Base-by-base conservation (phyloP, 2,113 vertebrate species). In the Lonchura striata region DNA sequence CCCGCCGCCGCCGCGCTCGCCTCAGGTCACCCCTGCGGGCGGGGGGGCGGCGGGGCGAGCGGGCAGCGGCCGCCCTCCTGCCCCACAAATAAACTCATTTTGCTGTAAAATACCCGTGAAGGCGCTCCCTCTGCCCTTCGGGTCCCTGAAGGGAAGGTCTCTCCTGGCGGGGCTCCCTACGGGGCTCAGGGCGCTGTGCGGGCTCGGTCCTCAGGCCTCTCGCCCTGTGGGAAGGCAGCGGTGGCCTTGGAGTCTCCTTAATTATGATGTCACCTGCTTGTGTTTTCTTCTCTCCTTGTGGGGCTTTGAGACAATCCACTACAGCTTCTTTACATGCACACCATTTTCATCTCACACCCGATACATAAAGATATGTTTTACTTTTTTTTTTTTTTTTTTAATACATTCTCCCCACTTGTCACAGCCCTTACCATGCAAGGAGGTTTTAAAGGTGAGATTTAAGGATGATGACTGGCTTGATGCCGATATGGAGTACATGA, bases 341-440 rank as follows among this genome's bases (percentile, higher is more conserved):
- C 10, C 18, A 0, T 57, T 77, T 57, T 13, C 17, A 15, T 1
- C 0, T 63, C 3, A 0, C 13, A 2, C 35, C 30, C 1, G 2
- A 39, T 30, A 5, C 7, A 33, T 19, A 18, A 11, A 6, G 10
- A 19, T 15, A 6, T 25, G 21, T 41, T 9, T 9, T 61, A 19
- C 2, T 41, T 59, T 7, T 18, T 42, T 42, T 14, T n/a, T 42
- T 42, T 19, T 14, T 19, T 28, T 37, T 23, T 12, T 4, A 50
- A 11, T 18, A 5, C 4, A 2, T 17, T 12, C 7, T 52, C 11
- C 1, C 16, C 19, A 11, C 4, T 6, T 33, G 15, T 25, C 35
- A 15, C 44, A 54, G 69, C 27, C 50, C 15, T 4, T 5, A 28
- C 16, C 25, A 1, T 1, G 14, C 52, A 76, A 35, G 15, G 12